Evolutionary conservation across 2,113 vertebrate species (phyloP), one percentile per base, ranked within the genome.

Genomic region (Pelecanoides urinatrix): DNA sequence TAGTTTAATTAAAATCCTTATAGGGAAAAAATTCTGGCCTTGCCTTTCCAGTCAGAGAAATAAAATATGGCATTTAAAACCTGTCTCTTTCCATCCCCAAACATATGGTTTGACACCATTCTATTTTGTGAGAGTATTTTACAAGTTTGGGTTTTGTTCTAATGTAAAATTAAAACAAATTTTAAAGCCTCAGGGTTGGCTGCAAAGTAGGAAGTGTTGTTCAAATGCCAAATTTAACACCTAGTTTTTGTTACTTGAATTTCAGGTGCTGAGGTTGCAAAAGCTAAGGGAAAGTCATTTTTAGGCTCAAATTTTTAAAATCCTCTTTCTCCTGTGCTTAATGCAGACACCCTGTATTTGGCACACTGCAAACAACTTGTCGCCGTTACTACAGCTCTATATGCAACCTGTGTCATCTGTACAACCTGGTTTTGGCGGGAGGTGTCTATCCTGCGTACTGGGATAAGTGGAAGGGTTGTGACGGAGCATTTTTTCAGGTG

Each of bases 211-310:
- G 70, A 93, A 93, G 70, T 7, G 8, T 36, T 73, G 70, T 53
- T 88, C 49, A 45, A 36, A 70, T 59, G 93, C 87, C 87, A 96
- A 62, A 58, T 77, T 68, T 93, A 62, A 85, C 88, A 81, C 93
- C 90, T 93, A 93, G 50, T 32, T 94, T 95, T 95, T 95, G 94
- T 94, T 92, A 70, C 66, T 82, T 16, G 21, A 36, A 40, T 65
- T 72, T 67, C 90, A 84, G 86, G 82, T 90, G 90, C 92, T 87
- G 67, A 92, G 78, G 62, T 19, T 96, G 90, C 90, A 87, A 76
- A 87, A 90, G 45, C 15, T 9, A 17, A 34, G 56, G 76, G 44
- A 83, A 68, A 40, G 25, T 50, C 7, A 20, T 34, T 90, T 90
- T 71, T 50, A 62, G 58, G 42, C n/a, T n/a, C n/a, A 38, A 53